Evolutionary conservation across 2,888 invertebrate genomes (phyloP), one percentile per base, ranked within the genome.

Genomic region (Tipula lateralis): DNA sequence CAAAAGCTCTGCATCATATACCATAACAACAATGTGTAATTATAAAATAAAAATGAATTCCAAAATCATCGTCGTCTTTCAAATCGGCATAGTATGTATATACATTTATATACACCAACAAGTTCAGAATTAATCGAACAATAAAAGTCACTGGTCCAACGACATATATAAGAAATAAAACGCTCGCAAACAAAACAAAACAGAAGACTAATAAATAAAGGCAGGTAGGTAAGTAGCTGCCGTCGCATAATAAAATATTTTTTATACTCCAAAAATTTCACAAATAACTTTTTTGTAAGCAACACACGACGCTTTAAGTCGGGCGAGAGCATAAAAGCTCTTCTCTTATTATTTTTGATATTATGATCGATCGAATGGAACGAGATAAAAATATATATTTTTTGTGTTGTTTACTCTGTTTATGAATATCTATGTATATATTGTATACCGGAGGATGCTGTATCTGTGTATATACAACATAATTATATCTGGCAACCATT

Each of bases 321-420:
- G 39, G 13, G 24, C 66, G 66, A 66, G 66, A 24, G 2, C 66
- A 66, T 1, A 66, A 66, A 66, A 66, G 66, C 66, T 66, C 24
- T n/a, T n/a, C n/a, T n/a, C n/a, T n/a, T n/a, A n/a, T n/a, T n/a
- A 9, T 24, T 66, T 66, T 24, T 44, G 44, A 44, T n/a, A 2
- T 4, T 32, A 32, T 32, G 32, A 66, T 66, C 66, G 66, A 66
- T 66, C 66, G 66, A 66, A 66, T 24, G 66, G 13, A 66, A 66
- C 19, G 66, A 66, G 66, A 66, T 66, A 66, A 66, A 66, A 66
- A 66, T 66, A n/a, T n/a, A n/a, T n/a, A n/a, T n/a, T n/a, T n/a
- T n/a, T n/a, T n/a, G n/a, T n/a, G n/a, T n/a, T n/a, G n/a, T n/a
- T n/a, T n/a, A n/a, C n/a, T n/a, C n/a, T n/a, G n/a, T n/a, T n/a